These are phyloP conservation scores for Aleiodes leptofemur DNA, from an alignment of 2,888 invertebrate genomes.

Conservation along the genomic window DNA sequence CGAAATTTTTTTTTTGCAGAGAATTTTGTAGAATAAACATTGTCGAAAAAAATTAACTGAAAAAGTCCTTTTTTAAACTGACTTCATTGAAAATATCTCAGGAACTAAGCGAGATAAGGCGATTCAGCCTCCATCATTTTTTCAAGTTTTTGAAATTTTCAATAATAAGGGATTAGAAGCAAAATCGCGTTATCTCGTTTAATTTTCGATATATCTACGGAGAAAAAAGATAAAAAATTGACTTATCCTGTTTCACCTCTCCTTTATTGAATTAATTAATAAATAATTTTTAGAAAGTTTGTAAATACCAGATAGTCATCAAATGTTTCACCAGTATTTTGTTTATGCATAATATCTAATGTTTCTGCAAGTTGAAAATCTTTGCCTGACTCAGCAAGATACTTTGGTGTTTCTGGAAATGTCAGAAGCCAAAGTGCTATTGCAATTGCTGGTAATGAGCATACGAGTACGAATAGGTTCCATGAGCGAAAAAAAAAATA, in stretches of 20 bases:
- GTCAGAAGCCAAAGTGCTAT: slow-evolving; percentile 82
- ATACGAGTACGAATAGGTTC: slow-evolving; percentile 86
- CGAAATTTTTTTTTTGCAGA: too few species aligned
- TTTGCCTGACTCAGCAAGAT: slow-evolving; percentile 85
- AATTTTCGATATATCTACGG: too few species aligned
- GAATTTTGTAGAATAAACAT: too few species aligned
- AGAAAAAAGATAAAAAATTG: background rate
- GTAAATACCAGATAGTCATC: slow-evolving; percentile 73
- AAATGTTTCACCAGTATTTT: slow-evolving; percentile 79
- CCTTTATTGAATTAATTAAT: background rate
- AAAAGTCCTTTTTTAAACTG: too few species aligned
- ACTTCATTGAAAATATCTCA: too few species aligned
- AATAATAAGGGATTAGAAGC: too few species aligned
- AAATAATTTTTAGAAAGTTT: background rate
- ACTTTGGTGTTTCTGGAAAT: slow-evolving; percentile 89
- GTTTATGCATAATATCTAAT: slow-evolving; percentile 81
- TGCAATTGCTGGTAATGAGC: slow-evolving; percentile 82
- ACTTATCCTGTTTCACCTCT: background rate
- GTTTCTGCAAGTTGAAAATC: slow-evolving; percentile 82
- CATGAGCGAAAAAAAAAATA: slow-evolving; percentile 84
- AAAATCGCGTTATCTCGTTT: too few species aligned
- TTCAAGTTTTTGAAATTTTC: too few species aligned
- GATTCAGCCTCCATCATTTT: too few species aligned
- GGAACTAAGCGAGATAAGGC: too few species aligned
- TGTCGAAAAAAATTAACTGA: too few species aligned